A percentile compares a stretch with the other conserved stretches of the same genome.
Conservation (phyloP, 2,113 vertebrate genomes). For the Menidia beryllina region DNA sequence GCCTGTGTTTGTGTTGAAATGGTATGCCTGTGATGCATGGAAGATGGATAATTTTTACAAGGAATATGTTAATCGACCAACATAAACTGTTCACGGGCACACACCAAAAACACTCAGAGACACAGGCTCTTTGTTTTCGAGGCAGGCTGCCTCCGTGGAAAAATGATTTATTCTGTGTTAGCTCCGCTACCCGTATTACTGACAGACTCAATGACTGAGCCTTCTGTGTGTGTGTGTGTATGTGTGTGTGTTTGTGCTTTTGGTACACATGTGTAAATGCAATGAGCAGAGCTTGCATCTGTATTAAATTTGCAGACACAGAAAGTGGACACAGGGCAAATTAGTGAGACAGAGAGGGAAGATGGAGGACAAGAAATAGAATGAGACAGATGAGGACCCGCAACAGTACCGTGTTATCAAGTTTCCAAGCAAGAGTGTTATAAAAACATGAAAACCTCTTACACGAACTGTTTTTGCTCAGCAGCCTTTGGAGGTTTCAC, state of each 20-base stretch:
- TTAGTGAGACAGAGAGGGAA: slow-evolving; percentile 30
- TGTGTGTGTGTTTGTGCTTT: slow-evolving; percentile 28
- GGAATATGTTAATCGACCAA: slow-evolving; percentile 57
- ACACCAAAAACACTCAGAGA: slow-evolving; percentile 44
- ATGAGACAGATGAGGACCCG: slow-evolving; percentile 1
- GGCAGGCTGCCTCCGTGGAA: slow-evolving; percentile 56
- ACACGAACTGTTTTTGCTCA: slow-evolving; percentile 17
- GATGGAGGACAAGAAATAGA: neutral
- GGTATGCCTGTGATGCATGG: slow-evolving; percentile 41
- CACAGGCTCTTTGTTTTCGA: slow-evolving; percentile 74
- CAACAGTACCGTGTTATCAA: slow-evolving; percentile 21
- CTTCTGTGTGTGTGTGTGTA: slow-evolving; percentile 34
- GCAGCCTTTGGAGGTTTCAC: slow-evolving; percentile 7
- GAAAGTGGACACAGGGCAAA: slow-evolving; percentile 58
- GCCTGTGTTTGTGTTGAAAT: slow-evolving; percentile 45
- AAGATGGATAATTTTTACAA: slow-evolving; percentile 48
- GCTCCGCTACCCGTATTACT: slow-evolving; percentile 69
- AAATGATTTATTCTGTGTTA: slow-evolving; percentile 75
- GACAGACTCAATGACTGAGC: slow-evolving; percentile 59
- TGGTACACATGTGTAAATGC: slow-evolving; percentile 38
- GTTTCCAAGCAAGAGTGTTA: slow-evolving; percentile 44
- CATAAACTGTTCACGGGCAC: neutral
- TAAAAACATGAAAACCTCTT: slow-evolving; percentile 19
- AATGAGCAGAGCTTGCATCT: slow-evolving; percentile 61
- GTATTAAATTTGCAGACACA: slow-evolving; percentile 53